Evolutionary conservation across 1,140 invertebrate species (phyloP).

Genomic region (Trigoniulus corallinus): DNA sequence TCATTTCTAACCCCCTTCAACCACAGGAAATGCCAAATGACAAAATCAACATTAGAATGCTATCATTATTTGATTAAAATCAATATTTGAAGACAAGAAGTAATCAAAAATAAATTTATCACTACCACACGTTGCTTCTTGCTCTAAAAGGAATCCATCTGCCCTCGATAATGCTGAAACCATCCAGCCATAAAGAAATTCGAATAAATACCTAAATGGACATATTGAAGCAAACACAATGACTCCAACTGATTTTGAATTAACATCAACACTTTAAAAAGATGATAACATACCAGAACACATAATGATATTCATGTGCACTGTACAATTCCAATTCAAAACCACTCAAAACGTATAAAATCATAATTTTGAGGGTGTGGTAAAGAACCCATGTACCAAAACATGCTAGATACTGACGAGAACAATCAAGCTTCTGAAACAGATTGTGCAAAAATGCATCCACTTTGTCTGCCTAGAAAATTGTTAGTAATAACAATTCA

Average conservation of each 20-base stretch:
- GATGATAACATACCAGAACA: constrained; percentile 53
- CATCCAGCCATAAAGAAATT: constrained; percentile 86
- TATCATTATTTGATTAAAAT: neutral
- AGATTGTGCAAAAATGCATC: constrained; percentile 64
- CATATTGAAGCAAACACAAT: constrained; percentile 1
- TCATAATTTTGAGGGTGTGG: constrained; percentile 90
- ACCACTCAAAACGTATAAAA: constrained; percentile 81
- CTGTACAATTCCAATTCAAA: constrained; percentile 92
- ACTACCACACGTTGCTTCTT: constrained; percentile 38
- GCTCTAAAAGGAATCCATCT: constrained; percentile 61
- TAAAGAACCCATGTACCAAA: constrained; percentile 93
- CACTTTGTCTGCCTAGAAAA: constrained; percentile 63
- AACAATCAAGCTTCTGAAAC: constrained; percentile 45
- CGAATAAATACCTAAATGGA: constrained; percentile 65
- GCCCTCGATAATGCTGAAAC: constrained; percentile 76
- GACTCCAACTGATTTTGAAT: too few relatives aligned
- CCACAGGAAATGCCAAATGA: neutral
- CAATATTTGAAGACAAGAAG: neutral
- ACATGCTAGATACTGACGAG: constrained; percentile 59
- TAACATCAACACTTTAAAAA: neutral
- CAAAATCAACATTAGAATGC: too few relatives aligned
- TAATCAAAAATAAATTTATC: neutral
- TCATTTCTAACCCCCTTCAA: too few relatives aligned
- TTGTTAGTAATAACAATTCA: neutral
- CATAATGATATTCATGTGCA: constrained; percentile 90